A percentile compares a stretch with the other conserved stretches of the same genome.
Evolutionary conservation across 2,888 invertebrate species (phyloP).

Genomic region (Agrotis exclamationis): DNA sequence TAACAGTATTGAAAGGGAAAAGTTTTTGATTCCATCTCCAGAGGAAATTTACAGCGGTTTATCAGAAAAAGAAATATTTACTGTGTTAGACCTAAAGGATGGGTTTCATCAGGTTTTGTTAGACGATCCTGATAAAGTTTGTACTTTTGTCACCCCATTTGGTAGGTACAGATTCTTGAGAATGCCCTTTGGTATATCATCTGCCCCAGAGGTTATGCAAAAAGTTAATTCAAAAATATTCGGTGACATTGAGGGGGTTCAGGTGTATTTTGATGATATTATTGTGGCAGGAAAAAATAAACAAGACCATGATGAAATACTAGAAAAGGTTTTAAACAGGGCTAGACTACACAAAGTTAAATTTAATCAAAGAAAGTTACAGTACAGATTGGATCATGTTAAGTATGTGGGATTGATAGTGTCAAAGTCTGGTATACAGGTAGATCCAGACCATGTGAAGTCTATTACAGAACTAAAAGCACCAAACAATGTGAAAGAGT

Average conservation of each 20-base stretch:
- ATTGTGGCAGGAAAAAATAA: not conserved
- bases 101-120: not conserved
- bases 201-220: no score
- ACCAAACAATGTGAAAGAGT: not conserved
- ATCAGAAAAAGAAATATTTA: not conserved
- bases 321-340: constrained; percentile 2
- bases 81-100: constrained; percentile 1
- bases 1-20: not conserved
- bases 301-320: not conserved
- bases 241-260: no score
- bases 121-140: no score
- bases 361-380: not conserved
- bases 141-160: no score
- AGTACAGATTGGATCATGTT: no score
- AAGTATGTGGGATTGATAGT: no score
- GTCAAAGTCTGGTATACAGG: no score
- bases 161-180: no score
- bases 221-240: no score
- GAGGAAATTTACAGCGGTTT: constrained; percentile 1
- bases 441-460: not conserved
- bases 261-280: no score
- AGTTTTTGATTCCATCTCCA: constrained; percentile 1
- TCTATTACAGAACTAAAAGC: not conserved
- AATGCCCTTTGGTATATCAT: no score
- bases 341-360: constrained; percentile 3